Percentiles rank a stretch among this genome's conserved stretches.
Evolutionary conservation across 2,113 vertebrate genomes (phyloP).

Genomic region (Xyrauchen texanus): DNA sequence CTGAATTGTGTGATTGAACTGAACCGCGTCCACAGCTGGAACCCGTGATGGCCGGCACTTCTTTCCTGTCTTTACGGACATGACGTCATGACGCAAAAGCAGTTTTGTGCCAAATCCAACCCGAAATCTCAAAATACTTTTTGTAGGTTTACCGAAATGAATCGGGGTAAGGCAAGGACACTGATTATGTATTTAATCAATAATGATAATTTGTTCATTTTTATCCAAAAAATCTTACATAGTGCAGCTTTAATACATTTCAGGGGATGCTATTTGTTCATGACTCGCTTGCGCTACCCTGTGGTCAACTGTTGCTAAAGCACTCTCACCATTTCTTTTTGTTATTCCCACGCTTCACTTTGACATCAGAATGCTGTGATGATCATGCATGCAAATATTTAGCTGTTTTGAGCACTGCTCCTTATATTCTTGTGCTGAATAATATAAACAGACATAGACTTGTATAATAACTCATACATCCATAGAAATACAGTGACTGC

Average conservation of each 20-base stretch:
- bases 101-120: too few relatives aligned
- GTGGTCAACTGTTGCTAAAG: constrained; percentile 45
- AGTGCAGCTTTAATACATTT: constrained; percentile 6
- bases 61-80: too few relatives aligned
- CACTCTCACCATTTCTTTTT: constrained; percentile 17
- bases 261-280: constrained; percentile 43
- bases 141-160: too few relatives aligned
- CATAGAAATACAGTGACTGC: background rate
- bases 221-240: too few relatives aligned
- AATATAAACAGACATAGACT: background rate
- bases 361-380: constrained; percentile 30
- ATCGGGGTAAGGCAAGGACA: too few relatives aligned
- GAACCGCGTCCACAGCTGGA: too few relatives aligned
- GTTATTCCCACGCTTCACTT: constrained; percentile 44
- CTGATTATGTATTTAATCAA: too few relatives aligned
- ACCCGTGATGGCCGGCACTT: too few relatives aligned
- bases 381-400: constrained; percentile 43
- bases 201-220: too few relatives aligned
- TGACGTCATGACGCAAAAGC: too few relatives aligned
- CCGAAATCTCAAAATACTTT: too few relatives aligned
- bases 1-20: too few relatives aligned
- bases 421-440: constrained; percentile 31
- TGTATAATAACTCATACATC: constrained; percentile 20
- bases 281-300: constrained; percentile 37
- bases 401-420: constrained; percentile 20